These are phyloP conservation scores for Bombus affinis DNA, from an alignment of 1,140 invertebrate species.

Conservation along the genomic window DNA sequence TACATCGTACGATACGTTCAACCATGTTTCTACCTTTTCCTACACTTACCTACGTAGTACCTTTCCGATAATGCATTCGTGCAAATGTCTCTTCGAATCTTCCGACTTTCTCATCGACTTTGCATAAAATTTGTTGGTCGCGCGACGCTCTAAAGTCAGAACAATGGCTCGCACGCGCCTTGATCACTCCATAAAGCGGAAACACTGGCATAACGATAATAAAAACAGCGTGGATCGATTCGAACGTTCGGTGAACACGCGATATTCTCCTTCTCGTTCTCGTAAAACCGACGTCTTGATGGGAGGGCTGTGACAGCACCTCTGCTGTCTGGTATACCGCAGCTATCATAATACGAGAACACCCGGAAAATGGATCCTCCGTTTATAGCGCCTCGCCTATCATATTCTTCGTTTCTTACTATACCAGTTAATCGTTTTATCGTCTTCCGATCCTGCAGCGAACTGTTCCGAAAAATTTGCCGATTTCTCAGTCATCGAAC, in stretches of 20 bases:
- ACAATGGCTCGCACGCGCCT: slow-evolving; percentile 25
- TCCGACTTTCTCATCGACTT: too few species aligned
- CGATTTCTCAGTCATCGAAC: too few species aligned
- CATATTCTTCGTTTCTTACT: background rate
- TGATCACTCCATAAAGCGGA: slow-evolving; percentile 36
- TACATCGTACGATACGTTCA: background rate
- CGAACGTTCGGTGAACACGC: slow-evolving; percentile 68
- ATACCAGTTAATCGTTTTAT: too few species aligned
- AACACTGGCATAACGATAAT: slow-evolving; percentile 29
- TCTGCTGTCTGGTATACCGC: slow-evolving; percentile 66
- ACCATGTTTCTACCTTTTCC: background rate
- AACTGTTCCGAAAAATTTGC: too few species aligned
- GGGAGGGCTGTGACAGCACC: slow-evolving; percentile 71
- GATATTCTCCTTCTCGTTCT: slow-evolving; percentile 79
- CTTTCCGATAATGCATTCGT: background rate
- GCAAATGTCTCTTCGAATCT: too few species aligned
- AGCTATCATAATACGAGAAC: slow-evolving; percentile 78
- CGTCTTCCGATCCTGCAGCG: too few species aligned
- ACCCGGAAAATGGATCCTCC: slow-evolving; percentile 72
- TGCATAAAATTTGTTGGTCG: slow-evolving; percentile 9
- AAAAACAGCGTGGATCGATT: slow-evolving; percentile 57
- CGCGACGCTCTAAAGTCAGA: background rate
- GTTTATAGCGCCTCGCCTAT: slow-evolving; percentile 45
- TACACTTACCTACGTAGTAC: too few species aligned
- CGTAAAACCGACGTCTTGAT: slow-evolving; percentile 73